These are phyloP conservation scores for Caenorhabditis panamensis DNA, from an alignment of 2,888 invertebrate genomes.

Conservation along the genomic window DNA sequence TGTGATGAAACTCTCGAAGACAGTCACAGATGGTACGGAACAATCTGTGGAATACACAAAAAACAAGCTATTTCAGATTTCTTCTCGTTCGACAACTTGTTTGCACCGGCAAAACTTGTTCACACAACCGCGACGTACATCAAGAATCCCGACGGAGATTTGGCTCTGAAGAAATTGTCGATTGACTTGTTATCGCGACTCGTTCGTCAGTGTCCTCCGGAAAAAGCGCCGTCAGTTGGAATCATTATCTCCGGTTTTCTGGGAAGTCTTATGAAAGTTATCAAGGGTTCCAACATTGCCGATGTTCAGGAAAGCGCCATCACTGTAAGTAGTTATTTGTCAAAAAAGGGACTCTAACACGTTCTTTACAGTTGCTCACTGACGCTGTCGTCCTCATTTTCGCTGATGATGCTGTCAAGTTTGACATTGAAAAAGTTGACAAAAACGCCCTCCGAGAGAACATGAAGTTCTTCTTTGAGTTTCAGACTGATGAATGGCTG, in stretches of 20 bases:
- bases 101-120: not conserved
- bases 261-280: slow-evolving; percentile 1
- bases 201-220: slow-evolving; percentile 12
- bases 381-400: slow-evolving; percentile 17
- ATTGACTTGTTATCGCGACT: slow-evolving; percentile 5
- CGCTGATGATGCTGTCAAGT: slow-evolving; percentile 20
- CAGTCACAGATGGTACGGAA: not conserved
- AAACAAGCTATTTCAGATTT: slow-evolving; percentile 20
- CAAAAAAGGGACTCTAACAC: not conserved
- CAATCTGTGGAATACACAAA: not conserved
- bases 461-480: not conserved
- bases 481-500: slow-evolving; percentile 29
- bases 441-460: not conserved
- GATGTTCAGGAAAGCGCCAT: slow-evolving; percentile 2
- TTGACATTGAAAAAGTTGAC: slow-evolving; percentile 3
- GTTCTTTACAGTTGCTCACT: slow-evolving; percentile 17
- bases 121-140: not conserved
- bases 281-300: not conserved
- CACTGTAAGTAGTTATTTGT: not conserved
- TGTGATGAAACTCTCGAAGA: slow-evolving; percentile 14
- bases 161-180: slow-evolving; percentile 11
- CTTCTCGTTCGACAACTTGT: slow-evolving; percentile 3
- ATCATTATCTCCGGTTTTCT: slow-evolving; percentile 19
- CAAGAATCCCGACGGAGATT: slow-evolving; percentile 14
- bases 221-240: slow-evolving; percentile 7